These are phyloP conservation scores for Adela reaumurella DNA, from an alignment of 2,888 invertebrate genomes.

Conservation along the genomic window DNA sequence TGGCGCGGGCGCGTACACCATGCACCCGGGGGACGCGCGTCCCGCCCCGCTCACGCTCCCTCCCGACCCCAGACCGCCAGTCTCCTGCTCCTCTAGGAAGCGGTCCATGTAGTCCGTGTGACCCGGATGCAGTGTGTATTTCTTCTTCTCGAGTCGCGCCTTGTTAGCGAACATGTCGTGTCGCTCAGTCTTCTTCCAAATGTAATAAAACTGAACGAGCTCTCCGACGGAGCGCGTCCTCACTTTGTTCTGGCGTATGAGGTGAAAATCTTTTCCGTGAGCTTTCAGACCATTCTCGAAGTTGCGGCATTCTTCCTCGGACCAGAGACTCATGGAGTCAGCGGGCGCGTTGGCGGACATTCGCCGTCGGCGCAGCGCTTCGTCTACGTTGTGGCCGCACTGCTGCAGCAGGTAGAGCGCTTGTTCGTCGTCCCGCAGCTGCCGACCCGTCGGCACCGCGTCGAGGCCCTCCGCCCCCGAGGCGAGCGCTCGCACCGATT, in stretches of 20 bases:
- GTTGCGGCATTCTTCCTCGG: constrained; percentile 94
- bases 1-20: constrained; percentile 41
- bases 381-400: constrained; percentile 93
- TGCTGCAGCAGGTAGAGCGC: constrained; percentile 87
- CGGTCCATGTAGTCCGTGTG: constrained; percentile 93
- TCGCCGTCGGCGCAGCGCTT: constrained; percentile 78
- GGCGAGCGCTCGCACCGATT: constrained; percentile 53
- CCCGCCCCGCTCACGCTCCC: constrained; percentile 55
- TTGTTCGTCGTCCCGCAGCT: constrained; percentile 84
- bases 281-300: constrained; percentile 93
- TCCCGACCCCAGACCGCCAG: constrained; percentile 63
- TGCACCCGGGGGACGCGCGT: constrained; percentile 63
- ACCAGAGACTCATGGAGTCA: constrained; percentile 86
- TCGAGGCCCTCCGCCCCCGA: constrained; percentile 32
- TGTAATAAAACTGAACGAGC: constrained; percentile 91
- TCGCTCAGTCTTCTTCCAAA: constrained; percentile 98
- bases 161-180: constrained; percentile 91
- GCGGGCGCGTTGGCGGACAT: constrained; percentile 67
- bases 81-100: constrained; percentile 83
- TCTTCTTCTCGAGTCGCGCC: constrained; percentile 86
- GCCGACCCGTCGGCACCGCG: constrained; percentile 68
- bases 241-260: constrained; percentile 92
- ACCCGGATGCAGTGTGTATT: constrained; percentile 87
- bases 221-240: constrained; percentile 93
- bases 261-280: constrained; percentile 94